Percentiles rank a stretch among this genome's conserved stretches.
phyloP scores from a whole-genome alignment of 2,888 invertebrate genomes.

The Drosophila incognita region DNA sequence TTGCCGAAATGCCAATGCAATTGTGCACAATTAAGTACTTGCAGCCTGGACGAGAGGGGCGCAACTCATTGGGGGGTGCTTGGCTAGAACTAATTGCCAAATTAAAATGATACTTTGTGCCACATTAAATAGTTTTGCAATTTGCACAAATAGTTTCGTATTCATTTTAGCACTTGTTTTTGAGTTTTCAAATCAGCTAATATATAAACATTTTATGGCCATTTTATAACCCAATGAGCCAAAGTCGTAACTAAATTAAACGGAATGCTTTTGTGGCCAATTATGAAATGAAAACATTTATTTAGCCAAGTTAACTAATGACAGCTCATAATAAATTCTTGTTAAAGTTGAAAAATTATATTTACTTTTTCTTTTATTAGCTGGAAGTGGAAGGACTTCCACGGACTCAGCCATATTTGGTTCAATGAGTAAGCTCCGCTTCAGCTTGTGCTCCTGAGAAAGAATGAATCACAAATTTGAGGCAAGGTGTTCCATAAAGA shows the following conservation, averaged over 20 bases:
- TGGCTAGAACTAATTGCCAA: slow-evolving; percentile 35
- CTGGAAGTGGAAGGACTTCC: too few species aligned
- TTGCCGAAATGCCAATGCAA: slow-evolving; percentile 42
- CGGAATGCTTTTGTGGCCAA: neutral
- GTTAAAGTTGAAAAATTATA: neutral
- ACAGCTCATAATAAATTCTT: neutral
- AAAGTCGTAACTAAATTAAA: neutral
- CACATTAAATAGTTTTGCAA: slow-evolving; percentile 17
- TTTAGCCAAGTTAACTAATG: neutral
- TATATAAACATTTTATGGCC: neutral
- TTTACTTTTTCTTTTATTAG: too few species aligned
- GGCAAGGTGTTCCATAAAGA: too few species aligned
- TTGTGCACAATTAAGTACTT: slow-evolving; percentile 14
- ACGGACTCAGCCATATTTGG: too few species aligned
- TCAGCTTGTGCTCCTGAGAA: too few species aligned
- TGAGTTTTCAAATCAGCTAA: neutral
- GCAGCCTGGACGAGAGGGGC: neutral
- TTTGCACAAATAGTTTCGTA: neutral
- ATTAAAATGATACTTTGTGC: slow-evolving; percentile 16
- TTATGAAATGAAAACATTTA: neutral
- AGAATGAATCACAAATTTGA: too few species aligned
- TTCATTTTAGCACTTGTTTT: neutral
- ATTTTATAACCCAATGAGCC: neutral
- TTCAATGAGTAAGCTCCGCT: too few species aligned
- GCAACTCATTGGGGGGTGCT: slow-evolving; percentile 8